A percentile compares a stretch with the other conserved stretches of the same genome.
These are phyloP conservation scores for Paguma larvata DNA, from an alignment of 2,797 vertebrate genomes.

Conservation along the genomic window DNA sequence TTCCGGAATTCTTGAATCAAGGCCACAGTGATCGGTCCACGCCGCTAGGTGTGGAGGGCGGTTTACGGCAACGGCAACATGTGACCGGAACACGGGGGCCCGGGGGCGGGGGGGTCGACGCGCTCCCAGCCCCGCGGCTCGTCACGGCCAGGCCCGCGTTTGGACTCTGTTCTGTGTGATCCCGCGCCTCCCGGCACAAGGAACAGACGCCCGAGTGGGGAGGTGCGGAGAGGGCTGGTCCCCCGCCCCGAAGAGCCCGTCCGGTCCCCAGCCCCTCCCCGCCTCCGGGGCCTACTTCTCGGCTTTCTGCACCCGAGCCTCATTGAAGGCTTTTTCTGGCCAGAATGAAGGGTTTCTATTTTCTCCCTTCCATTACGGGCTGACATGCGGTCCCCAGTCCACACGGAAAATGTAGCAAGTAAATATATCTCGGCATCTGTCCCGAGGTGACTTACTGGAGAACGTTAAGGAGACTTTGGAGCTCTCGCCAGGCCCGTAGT, in stretches of 20 bases:
- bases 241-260: fast-evolving
- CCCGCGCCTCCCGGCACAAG: background rate
- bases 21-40: background rate
- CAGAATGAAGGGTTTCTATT: background rate
- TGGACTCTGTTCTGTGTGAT: too few relatives aligned
- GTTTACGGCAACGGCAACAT: fast-evolving
- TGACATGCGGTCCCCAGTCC: background rate
- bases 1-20: background rate
- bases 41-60: background rate
- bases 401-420: background rate
- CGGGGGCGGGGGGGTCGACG: background rate
- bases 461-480: background rate
- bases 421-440: background rate
- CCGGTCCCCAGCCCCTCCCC: background rate
- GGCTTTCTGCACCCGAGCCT: background rate
- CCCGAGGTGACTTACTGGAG: background rate
- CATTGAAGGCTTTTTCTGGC: background rate
- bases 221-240: background rate
- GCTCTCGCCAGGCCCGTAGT: background rate
- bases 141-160: fast-evolving
- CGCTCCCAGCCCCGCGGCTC: background rate
- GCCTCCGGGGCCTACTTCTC: background rate
- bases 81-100: fast-evolving
- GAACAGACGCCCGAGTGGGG: background rate
- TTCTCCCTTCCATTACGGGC: background rate